These are phyloP conservation scores for Climacteris rufus DNA, from an alignment of 2,113 vertebrate genomes.

Conservation along the genomic window DNA sequence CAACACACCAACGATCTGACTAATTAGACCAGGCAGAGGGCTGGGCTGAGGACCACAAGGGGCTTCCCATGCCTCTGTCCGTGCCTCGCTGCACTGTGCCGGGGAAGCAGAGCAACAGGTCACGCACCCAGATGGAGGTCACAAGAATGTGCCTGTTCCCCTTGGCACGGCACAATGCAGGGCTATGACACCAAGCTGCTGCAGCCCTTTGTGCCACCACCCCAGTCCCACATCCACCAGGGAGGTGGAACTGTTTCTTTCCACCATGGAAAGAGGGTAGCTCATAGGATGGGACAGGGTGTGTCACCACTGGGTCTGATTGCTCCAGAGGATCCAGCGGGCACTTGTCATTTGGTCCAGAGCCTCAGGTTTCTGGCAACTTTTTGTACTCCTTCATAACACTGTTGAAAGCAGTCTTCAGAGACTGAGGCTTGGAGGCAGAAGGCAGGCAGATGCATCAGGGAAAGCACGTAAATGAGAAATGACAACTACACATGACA, in stretches of 20 bases:
- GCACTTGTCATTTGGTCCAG: background rate
- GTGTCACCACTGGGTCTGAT: fast-evolving
- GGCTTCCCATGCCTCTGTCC: background rate
- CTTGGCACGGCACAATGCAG: fast-evolving
- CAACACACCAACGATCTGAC: background rate
- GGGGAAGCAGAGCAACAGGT: background rate
- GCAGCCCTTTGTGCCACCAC: background rate
- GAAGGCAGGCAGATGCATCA: background rate
- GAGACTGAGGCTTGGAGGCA: background rate
- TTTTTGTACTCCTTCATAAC: background rate
- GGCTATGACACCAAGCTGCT: background rate
- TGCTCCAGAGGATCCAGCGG: fast-evolving
- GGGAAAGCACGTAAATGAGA: background rate
- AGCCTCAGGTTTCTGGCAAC: background rate
- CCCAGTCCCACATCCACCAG: fast-evolving
- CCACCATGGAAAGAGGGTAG: background rate
- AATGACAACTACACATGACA: background rate
- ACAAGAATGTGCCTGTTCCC: fast-evolving
- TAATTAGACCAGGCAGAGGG: background rate
- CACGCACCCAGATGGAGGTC: background rate
- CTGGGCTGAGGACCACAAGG: background rate
- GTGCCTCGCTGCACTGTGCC: fast-evolving
- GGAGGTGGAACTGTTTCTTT: background rate
- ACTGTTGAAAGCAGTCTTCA: background rate
- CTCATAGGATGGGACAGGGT: background rate